A percentile compares a stretch with the other conserved stretches of the same genome.
Conservation (phyloP, 2,888 invertebrate species). For the Patella caerulea region DNA sequence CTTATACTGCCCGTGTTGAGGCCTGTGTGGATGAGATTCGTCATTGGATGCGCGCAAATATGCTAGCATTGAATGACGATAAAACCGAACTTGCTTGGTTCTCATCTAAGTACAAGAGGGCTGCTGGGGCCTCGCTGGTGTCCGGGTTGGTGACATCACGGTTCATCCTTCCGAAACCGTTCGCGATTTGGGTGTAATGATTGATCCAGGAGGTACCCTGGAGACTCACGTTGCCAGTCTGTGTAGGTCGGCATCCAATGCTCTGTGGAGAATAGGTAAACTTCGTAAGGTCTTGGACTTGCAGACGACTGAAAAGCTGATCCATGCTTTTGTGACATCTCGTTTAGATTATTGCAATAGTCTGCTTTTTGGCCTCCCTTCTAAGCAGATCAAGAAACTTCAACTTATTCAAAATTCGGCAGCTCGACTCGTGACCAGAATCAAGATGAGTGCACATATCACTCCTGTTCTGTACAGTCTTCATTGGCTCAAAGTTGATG, state of each 20-base stretch:
- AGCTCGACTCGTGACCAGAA: not conserved
- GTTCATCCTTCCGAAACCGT: not conserved
- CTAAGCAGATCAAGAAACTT: not conserved
- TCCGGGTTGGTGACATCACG: too few relatives aligned
- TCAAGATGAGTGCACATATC: not conserved
- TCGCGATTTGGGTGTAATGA: not conserved
- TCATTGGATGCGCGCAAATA: not conserved
- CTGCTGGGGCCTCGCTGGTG: too few relatives aligned
- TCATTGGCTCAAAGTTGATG: not conserved
- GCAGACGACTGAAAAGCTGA: not conserved
- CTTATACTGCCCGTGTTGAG: not conserved
- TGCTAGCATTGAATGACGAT: not conserved
- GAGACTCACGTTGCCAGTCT: not conserved
- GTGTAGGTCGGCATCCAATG: too few relatives aligned
- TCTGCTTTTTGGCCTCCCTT: not conserved
- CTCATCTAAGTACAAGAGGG: not conserved
- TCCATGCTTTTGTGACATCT: not conserved
- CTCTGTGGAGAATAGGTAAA: not conserved
- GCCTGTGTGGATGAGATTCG: slow-evolving; percentile 6
- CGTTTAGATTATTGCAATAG: not conserved
- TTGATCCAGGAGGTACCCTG: not conserved
- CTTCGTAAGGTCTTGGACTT: not conserved
- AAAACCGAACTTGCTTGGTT: not conserved
- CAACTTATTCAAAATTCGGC: not conserved
- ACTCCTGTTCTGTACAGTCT: not conserved